Evolutionary conservation across 2,113 vertebrate genomes (phyloP), one percentile per base, ranked within the genome.

Genomic region (Calyptommatus sinebrachiatus): DNA sequence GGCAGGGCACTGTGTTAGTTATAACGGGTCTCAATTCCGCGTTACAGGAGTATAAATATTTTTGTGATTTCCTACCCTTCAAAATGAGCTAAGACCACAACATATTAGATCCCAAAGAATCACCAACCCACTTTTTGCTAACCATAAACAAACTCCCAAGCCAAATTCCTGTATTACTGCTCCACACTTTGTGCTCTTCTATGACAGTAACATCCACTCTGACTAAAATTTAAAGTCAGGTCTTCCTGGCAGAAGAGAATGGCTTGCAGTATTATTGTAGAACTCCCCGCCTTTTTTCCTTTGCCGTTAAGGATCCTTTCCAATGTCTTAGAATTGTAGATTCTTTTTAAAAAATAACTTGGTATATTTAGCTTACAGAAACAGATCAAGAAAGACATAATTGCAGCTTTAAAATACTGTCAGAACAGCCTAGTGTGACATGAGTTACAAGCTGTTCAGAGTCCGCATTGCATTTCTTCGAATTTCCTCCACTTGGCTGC

Each of bases 391-490:
- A 12, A n/a, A 75, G 65, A 61, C 53, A 61, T 48, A 61, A 29
- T 81, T 57, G 50, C 35, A 14, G 31, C 50, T 81, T 81, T 61
- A 61, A 81, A 69, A 81, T 74, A 68, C n/a, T 48, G 79, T 31
- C 31, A 61, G 24, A 41, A 21, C 35, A 61, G 50, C 35, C 31
- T 46, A 60, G 2, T 68, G 22, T 45, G 35, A 74, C 31, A 81
- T 69, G 66, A 75, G 21, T 75, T 66, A 69, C 65, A 60, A 60
- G 24, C 31, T 41, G 69, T 74, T 69, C 65, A 73, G 28, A 9
- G 18, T 74, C 24, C n/a, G 31, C 50, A 12, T 18, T 9, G 18
- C 31, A 21, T 26, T 67, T 65, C 65, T 80, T 73, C 28, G 53
- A 75, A 67, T 69, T 26, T 46, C 28, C 31, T 57, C 79, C 79